These are phyloP conservation scores for Heliconius hortense DNA, from an alignment of 2,888 invertebrate species.

Conservation along the genomic window DNA sequence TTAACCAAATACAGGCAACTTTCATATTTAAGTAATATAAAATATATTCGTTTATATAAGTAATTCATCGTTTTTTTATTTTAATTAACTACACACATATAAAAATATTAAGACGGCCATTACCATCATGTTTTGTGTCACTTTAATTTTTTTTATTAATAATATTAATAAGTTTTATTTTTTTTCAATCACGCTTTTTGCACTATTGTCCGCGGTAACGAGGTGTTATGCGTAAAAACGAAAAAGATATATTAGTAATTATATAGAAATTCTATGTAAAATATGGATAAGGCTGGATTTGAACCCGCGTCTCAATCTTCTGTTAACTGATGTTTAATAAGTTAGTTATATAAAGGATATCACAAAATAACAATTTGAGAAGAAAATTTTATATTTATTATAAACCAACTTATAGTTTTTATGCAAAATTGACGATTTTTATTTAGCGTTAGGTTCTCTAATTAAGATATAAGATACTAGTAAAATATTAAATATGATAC, in stretches of 20 bases:
- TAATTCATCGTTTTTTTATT: not conserved
- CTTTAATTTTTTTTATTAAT: slow-evolving; percentile 31
- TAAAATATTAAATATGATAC: too few relatives aligned
- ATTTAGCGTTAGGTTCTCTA: too few relatives aligned
- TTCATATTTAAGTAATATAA: slow-evolving; percentile 1
- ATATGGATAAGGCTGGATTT: not conserved
- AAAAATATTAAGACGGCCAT: slow-evolving; percentile 7
- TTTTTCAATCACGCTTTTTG: slow-evolving; percentile 58
- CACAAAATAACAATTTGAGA: not conserved
- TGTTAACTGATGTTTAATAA: not conserved
- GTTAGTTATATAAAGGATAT: not conserved
- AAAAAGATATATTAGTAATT: not conserved
- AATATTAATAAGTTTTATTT: not conserved
- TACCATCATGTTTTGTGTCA: slow-evolving; percentile 15
- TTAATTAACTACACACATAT: slow-evolving; percentile 12
- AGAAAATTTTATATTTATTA: too few relatives aligned
- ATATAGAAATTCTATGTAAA: not conserved
- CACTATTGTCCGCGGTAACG: slow-evolving; percentile 57
- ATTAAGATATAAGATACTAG: too few relatives aligned
- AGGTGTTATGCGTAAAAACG: not conserved
- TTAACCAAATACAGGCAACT: not conserved
- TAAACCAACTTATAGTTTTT: too few relatives aligned
- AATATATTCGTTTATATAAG: not conserved
- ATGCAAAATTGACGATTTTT: too few relatives aligned
- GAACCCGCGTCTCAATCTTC: not conserved